Base-by-base conservation (phyloP, 2,797 vertebrate genomes). In the Phrynocephalus vlangalii region DNA sequence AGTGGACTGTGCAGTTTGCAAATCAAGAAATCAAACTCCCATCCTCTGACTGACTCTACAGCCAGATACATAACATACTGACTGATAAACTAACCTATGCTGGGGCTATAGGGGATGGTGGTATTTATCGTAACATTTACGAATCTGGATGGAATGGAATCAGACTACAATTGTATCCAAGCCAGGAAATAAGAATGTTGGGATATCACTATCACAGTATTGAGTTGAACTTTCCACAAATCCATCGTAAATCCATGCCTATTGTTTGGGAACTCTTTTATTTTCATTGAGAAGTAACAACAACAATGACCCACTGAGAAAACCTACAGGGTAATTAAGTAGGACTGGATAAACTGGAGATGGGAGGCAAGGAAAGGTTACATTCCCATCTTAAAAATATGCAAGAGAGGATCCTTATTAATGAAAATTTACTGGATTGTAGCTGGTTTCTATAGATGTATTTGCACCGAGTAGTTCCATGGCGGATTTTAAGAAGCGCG, bases 31-130 rank as follows among this genome's bases (percentile, higher is more conserved):
- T 60, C 56, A 60, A 60, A 60, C 56, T 60, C 1, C 56, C 56
- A 60, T 10, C 15, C 56, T 60, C 56, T 60, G 56, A 16, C 56
- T 60, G 56, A 16, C 56, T 60, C 56, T 16, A 60, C 15, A 16
- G 56, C 9, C 38, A 68, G 28, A 78, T 71, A 44, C 38, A 44
- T 44, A 44, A 44, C 38, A 44, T 44, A 44, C 38, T 44, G 38
- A 44, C 38, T 80, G 52, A 48, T 87, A 90, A 86, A 91, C 28
- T 30, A 85, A 11, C 8, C 87, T 52, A 5, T 89, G 13, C 52
- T 68, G 26, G 5, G 26, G 22, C 67, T 70, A 24, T 91, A 30
- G 91, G 60, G 67, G 90, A 84, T 78, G 28, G 70, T 18, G 87
- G 60, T 60, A 30, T 87, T 76, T 60, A 60, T 3, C 30, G 26